Evolutionary conservation across 2,113 vertebrate genomes (phyloP).

Genomic region (Ceratotherium simum): DNA sequence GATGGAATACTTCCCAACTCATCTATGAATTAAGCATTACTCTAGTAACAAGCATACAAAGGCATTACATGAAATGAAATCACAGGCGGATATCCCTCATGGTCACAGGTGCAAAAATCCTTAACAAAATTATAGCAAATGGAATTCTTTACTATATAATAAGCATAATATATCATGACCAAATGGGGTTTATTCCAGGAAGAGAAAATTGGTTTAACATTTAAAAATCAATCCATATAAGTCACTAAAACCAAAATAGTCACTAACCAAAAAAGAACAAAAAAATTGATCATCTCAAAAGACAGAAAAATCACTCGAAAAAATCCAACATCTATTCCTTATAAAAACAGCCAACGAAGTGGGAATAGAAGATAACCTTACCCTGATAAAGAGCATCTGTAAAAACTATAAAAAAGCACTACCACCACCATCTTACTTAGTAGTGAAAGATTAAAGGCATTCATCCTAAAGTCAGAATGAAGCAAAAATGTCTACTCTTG

Average conservation of each 20-base stretch:
- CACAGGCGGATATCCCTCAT: background rate
- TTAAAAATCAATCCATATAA: background rate
- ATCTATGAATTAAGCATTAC: background rate
- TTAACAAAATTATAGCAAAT: background rate
- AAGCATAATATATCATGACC: background rate
- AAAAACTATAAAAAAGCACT: background rate
- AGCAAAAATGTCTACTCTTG: background rate
- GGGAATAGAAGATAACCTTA: background rate
- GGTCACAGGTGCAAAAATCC: background rate
- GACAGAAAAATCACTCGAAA: background rate
- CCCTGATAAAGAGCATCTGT: background rate
- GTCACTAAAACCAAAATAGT: background rate
- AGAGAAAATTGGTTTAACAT: background rate
- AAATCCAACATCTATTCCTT: background rate
- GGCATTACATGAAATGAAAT: background rate
- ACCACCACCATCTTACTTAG: background rate
- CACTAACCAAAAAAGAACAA: background rate
- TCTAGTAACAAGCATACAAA: background rate
- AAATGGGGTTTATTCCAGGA: background rate
- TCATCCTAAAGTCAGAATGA: background rate
- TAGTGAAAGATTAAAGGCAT: background rate
- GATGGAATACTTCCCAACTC: background rate
- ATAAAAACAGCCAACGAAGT: background rate
- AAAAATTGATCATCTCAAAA: background rate
- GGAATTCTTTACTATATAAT: background rate